Evolutionary conservation across 64 coral and sea anemone genomes (phyloP).

Genomic region (Dendrophyllia cribrosa): DNA sequence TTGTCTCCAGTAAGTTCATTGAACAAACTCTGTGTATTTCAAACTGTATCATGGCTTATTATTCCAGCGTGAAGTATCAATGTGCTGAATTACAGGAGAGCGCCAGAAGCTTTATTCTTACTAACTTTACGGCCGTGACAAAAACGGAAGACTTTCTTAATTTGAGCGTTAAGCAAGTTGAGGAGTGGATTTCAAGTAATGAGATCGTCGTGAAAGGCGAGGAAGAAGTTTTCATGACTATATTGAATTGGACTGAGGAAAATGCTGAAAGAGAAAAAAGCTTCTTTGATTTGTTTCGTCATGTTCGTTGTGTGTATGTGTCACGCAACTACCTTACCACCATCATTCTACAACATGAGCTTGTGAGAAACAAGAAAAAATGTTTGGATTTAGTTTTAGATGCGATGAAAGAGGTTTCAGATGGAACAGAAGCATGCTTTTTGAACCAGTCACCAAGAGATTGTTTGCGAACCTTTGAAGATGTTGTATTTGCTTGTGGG

Average conservation of each 20-base stretch:
- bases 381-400: neutral
- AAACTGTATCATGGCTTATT: conserved; percentile 22
- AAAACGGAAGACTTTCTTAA: conserved; percentile 19
- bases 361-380: conserved; percentile 2
- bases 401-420: neutral
- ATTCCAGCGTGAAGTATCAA: neutral
- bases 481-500: conserved; percentile 1
- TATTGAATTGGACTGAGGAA: conserved; percentile 10
- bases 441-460: neutral
- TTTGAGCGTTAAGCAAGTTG: neutral
- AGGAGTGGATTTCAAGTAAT: conserved; percentile 38
- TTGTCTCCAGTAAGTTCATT: conserved; percentile 6
- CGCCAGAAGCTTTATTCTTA: conserved; percentile 24
- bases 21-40: neutral
- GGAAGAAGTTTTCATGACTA: neutral
- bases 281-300: conserved; percentile 21
- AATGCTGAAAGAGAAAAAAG: neutral
- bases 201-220: conserved; percentile 29
- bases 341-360: neutral
- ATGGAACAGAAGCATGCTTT: neutral
- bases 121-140: neutral
- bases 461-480: neutral
- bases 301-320: conserved; percentile 4
- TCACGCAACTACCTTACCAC: neutral
- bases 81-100: neutral